These are phyloP conservation scores for Alentia gelatinosa DNA, from an alignment of 2,888 invertebrate genomes.

Conservation along the genomic window DNA sequence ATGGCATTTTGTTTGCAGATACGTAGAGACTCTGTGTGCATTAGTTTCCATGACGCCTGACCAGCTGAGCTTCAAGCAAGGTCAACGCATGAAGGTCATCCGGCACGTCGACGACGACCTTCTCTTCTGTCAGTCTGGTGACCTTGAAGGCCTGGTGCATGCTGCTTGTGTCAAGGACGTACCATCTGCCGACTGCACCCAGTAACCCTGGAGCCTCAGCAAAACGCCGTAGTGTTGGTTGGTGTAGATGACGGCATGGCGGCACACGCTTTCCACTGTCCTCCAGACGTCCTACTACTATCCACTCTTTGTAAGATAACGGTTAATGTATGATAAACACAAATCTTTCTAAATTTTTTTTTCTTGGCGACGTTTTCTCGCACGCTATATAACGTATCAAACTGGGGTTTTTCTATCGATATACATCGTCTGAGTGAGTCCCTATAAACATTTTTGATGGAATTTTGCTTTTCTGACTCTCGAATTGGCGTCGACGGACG, in stretches of 20 bases:
- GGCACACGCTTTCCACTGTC: slow-evolving; percentile 26
- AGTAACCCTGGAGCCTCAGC: neutral
- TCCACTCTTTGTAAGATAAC: neutral
- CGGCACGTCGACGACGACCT: slow-evolving; percentile 59
- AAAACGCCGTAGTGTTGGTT: neutral
- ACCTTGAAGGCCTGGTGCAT: slow-evolving; percentile 62
- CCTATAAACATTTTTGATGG: slow-evolving; percentile 22
- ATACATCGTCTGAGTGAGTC: slow-evolving; percentile 27
- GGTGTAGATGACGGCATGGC: neutral
- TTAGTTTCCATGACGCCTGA: slow-evolving; percentile 61
- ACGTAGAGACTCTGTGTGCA: slow-evolving; percentile 62
- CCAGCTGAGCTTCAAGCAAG: slow-evolving; percentile 66
- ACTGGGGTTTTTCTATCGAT: slow-evolving; percentile 22
- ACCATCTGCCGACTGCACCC: neutral
- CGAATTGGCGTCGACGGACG: neutral
- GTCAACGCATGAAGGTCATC: slow-evolving; percentile 58
- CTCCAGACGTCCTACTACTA: neutral
- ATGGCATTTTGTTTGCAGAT: slow-evolving; percentile 56
- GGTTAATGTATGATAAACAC: slow-evolving; percentile 17
- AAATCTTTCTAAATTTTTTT: neutral
- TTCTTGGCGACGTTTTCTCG: slow-evolving; percentile 2
- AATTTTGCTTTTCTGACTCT: neutral
- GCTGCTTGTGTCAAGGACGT: slow-evolving; percentile 59
- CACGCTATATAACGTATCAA: neutral
- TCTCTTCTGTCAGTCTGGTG: slow-evolving; percentile 62